These are phyloP conservation scores for Neogobius melanostomus DNA, from an alignment of 2,113 vertebrate species.

Conservation along the genomic window DNA sequence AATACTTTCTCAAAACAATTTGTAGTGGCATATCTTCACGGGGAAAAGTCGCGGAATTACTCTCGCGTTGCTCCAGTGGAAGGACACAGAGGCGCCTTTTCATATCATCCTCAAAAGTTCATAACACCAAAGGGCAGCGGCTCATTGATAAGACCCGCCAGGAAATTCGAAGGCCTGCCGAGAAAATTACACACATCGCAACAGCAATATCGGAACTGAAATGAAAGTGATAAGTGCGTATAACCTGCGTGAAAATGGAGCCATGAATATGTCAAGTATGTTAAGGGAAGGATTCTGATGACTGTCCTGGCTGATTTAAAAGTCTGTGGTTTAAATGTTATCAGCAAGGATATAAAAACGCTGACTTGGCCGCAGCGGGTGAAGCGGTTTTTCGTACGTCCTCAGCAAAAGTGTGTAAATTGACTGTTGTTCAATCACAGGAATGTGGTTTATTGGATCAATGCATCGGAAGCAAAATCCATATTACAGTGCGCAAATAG, in stretches of 20 bases:
- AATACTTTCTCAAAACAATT: slow-evolving; percentile 28
- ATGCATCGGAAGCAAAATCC: not conserved
- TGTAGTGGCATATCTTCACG: slow-evolving; percentile 7
- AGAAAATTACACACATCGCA: slow-evolving; percentile 66
- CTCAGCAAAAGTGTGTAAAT: not conserved
- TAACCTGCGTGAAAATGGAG: slow-evolving; percentile 53
- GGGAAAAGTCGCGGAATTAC: slow-evolving; percentile 28
- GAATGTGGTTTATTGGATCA: not conserved
- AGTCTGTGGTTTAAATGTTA: slow-evolving; percentile 33
- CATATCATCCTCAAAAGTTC: slow-evolving; percentile 57
- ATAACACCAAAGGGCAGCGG: slow-evolving; percentile 57
- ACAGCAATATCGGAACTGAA: slow-evolving; percentile 63
- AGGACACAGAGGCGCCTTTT: slow-evolving; percentile 41
- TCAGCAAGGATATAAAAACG: slow-evolving; percentile 46
- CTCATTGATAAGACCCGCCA: slow-evolving; percentile 58
- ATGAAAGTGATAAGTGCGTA: slow-evolving; percentile 67
- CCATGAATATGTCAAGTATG: slow-evolving; percentile 66
- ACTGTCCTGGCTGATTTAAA: slow-evolving; percentile 52
- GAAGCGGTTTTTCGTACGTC: not conserved
- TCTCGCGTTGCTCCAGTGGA: not conserved
- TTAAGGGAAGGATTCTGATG: slow-evolving; percentile 46
- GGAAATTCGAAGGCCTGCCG: slow-evolving; percentile 59
- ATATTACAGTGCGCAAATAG: no score
- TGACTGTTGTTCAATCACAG: not conserved
- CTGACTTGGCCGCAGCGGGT: slow-evolving; percentile 20